Evolutionary conservation across 2,113 vertebrate species (phyloP), one percentile per base, ranked within the genome.

Genomic region (Aldabrachelys gigantea): DNA sequence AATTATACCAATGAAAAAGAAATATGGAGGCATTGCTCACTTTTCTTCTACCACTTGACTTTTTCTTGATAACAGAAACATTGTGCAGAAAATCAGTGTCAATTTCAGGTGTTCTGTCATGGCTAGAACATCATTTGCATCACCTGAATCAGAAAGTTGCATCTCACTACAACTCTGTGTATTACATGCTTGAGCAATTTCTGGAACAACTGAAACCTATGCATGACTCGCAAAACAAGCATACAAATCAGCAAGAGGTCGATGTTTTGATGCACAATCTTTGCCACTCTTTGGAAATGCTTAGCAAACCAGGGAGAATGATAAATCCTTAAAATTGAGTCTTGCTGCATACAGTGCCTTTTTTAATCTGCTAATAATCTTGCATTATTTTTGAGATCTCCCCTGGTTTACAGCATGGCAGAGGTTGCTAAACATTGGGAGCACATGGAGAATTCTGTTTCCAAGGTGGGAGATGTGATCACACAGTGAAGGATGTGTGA

Each of bases 311-410:
- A 10, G 76, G 13, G 31, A 88, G 31, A 16, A 89, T 86, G 38
- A 62, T n/a, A 79, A 80, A 25, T 22, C 53, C 83, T 59, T 87
- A 84, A 29, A 78, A 83, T 0, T 1, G 1, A 92, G 75, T 82
- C 56, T 57, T 50, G 27, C 47, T 82, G 41, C 17, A 54, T 3
- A 38, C 7, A 25, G 10, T 24, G 49, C n/a, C 27, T 93, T 80
- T 53, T 38, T 89, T 92, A 82, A 90, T 25, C 62, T 93, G 49
- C 21, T 69, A 21, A 89, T 88, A 93, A 88, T 90, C 84, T 90
- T 93, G 80, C 69, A 89, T 62, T 87, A 82, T 35, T 91, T 94
- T 89, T 82, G 76, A 85, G 72, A 80, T 89, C 24, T 94, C 83
- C 7, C 8, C 44, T 52, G 52, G 17, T 89, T 94, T 90, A 90